phyloP scores from a whole-genome alignment of 2,888 invertebrate species.

The Oxycera nigricornis region DNA sequence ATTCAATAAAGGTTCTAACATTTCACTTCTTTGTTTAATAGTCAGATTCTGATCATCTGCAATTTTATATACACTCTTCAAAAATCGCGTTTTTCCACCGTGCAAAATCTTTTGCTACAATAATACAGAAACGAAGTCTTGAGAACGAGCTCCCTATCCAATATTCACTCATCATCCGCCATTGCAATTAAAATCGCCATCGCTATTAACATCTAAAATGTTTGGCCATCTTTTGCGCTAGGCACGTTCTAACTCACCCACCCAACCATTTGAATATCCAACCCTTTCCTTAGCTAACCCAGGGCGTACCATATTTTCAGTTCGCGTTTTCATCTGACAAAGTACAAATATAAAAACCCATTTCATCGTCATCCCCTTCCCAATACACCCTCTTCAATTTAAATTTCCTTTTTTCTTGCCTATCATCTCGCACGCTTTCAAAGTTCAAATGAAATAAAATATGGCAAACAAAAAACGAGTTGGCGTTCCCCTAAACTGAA shows the following conservation, averaged over 20 bases:
- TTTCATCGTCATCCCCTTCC: not conserved
- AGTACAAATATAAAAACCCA: no score
- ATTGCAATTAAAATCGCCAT: not conserved
- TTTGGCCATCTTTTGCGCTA: not conserved
- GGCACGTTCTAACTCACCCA: not conserved
- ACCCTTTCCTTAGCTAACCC: not conserved
- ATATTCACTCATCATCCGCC: not conserved
- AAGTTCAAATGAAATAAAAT: not conserved
- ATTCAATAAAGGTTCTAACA: no score
- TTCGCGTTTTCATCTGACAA: not conserved
- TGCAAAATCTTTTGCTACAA: no score
- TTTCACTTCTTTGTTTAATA: no score
- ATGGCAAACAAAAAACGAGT: not conserved
- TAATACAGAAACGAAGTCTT: no score
- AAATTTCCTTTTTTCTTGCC: not conserved
- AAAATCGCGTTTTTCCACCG: not conserved
- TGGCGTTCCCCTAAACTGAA: not conserved
- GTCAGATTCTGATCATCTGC: no score
- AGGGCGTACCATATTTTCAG: not conserved
- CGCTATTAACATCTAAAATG: not conserved
- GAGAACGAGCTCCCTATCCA: no score
- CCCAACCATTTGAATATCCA: not conserved
- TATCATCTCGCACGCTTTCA: not conserved
- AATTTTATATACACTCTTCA: no score
- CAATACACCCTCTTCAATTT: not conserved